Conservation (phyloP, 2,888 invertebrate genomes). For the Nephrocerus scutellatus region DNA sequence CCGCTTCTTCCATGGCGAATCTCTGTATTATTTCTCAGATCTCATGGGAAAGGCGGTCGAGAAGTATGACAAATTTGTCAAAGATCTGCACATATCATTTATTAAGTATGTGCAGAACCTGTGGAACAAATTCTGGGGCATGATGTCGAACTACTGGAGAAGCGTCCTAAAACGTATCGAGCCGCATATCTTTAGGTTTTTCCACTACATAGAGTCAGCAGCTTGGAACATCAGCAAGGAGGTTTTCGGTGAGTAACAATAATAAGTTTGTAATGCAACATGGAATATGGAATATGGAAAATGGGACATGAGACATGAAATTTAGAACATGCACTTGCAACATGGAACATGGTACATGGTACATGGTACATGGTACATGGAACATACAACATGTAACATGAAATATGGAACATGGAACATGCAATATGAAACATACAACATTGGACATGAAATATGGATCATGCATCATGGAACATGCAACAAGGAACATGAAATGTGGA, state of each 20-base stretch:
- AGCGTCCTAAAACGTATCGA: slow-evolving; percentile 66
- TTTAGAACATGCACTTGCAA: background rate
- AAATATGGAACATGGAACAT: too few species aligned
- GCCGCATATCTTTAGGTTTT: slow-evolving; percentile 67
- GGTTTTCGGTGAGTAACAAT: slow-evolving; percentile 51
- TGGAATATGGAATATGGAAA: too few species aligned
- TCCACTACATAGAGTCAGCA: slow-evolving; percentile 69
- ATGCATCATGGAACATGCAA: too few species aligned
- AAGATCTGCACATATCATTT: slow-evolving; percentile 62
- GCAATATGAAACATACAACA: too few species aligned
- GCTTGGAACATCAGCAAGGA: slow-evolving; percentile 68
- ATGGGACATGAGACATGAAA: too few species aligned
- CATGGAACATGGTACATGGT: background rate
- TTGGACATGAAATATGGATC: too few species aligned
- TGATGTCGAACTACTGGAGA: slow-evolving; percentile 65
- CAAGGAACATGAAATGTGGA: too few species aligned
- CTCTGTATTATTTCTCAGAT: slow-evolving; percentile 63
- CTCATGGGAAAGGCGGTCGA: slow-evolving; percentile 63
- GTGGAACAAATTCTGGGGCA: slow-evolving; percentile 61
- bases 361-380: background rate
- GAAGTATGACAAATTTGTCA: slow-evolving; percentile 72
- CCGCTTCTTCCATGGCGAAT: slow-evolving; percentile 66
- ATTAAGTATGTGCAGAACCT: slow-evolving; percentile 67
- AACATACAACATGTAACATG: too few species aligned
- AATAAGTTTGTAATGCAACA: background rate